phyloP scores from a whole-genome alignment of 2,113 vertebrate species.

The Irena cyanogastra region DNA sequence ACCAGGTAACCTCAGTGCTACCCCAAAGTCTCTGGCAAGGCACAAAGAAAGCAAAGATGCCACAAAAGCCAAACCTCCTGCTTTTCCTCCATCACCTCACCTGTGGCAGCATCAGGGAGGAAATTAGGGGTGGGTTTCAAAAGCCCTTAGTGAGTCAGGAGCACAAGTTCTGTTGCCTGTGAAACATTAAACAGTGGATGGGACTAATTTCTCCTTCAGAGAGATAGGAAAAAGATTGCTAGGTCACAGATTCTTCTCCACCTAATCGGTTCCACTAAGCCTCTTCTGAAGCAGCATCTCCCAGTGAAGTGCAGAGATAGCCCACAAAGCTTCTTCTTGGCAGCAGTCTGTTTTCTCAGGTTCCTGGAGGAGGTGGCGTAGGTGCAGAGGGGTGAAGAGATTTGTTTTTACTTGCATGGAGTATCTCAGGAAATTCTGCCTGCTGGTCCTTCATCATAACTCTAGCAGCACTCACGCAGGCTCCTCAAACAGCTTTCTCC shows the following conservation, averaged over 20 bases:
- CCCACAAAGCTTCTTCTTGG: background rate
- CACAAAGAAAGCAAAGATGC: background rate
- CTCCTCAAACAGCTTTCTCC: background rate
- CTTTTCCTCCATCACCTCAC: background rate
- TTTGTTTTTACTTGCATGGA: background rate
- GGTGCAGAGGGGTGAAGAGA: background rate
- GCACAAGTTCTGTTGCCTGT: background rate
- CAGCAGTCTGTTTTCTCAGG: background rate
- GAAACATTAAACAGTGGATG: background rate
- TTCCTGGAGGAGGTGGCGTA: background rate
- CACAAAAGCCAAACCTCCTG: background rate
- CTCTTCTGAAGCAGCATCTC: background rate
- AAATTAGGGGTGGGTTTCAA: background rate
- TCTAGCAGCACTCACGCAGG: background rate
- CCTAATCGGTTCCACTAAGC: background rate
- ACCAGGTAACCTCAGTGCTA: background rate
- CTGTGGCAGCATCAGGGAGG: background rate
- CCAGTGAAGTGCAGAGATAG: background rate
- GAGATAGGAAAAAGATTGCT: background rate
- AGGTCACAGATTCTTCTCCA: background rate
- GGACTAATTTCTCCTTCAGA: background rate
- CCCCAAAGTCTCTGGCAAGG: background rate
- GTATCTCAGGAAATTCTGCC: slow-evolving; percentile 2
- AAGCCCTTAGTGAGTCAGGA: background rate
- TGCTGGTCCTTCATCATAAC: background rate